Evolutionary conservation across 2,797 vertebrate genomes (phyloP).

Genomic region (Neosilurus mollespiculum): DNA sequence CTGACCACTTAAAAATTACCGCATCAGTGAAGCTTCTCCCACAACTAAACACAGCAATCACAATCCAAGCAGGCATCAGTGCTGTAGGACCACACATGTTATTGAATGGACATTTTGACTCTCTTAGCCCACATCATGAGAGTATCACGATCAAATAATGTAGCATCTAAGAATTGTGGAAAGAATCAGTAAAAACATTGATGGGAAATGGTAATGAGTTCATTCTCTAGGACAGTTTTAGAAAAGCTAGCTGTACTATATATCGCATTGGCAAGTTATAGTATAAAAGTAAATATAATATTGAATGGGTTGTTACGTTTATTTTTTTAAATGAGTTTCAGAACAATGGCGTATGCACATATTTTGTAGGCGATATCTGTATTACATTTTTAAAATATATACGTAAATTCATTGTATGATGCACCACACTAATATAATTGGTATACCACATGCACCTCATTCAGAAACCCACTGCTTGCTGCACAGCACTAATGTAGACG

Average conservation of each 20-base stretch:
- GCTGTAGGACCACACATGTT: neutral
- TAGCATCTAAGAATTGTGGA: neutral
- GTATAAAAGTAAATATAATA: neutral
- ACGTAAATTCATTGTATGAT: no score
- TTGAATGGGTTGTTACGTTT: neutral
- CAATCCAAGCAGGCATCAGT: slow-evolving; percentile 5
- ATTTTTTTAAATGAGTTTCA: neutral
- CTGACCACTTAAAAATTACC: slow-evolving; percentile 1
- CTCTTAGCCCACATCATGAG: neutral
- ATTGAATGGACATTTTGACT: neutral
- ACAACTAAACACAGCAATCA: neutral
- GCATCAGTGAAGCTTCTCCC: slow-evolving; percentile 1
- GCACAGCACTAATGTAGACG: neutral
- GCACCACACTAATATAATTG: no score
- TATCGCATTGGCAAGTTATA: neutral
- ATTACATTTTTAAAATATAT: neutral
- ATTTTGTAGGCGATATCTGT: neutral
- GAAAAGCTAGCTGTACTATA: neutral
- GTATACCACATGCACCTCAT: no score
- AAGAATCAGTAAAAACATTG: neutral
- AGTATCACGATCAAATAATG: neutral
- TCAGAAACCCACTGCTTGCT: neutral
- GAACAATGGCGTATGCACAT: no score
- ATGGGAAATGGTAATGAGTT: neutral
- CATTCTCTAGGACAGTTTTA: neutral